Evolutionary conservation across 2,888 invertebrate species (phyloP).

Genomic region (Drosophila atroscutellata): DNA sequence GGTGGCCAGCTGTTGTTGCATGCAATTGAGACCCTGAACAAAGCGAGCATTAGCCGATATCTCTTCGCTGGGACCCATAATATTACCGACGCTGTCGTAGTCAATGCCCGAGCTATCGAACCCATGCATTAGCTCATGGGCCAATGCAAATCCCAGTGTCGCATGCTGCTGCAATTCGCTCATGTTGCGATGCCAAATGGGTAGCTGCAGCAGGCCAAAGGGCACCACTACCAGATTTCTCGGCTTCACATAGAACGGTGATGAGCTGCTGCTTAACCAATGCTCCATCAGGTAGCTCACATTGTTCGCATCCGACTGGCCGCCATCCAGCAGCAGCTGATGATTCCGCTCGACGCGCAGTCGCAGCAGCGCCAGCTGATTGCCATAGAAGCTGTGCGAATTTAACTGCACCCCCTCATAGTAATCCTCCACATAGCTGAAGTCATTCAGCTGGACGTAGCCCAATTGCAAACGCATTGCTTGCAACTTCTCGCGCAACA

Average conservation of each 20-base stretch:
- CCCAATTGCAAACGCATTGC: slow-evolving; percentile 80
- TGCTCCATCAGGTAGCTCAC: slow-evolving; percentile 64
- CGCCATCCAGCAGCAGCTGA: slow-evolving; percentile 44
- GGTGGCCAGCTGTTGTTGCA: slow-evolving; percentile 79
- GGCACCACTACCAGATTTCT: slow-evolving; percentile 81
- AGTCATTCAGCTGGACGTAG: slow-evolving; percentile 73
- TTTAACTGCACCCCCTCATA: slow-evolving; percentile 68
- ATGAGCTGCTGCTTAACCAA: slow-evolving; percentile 78
- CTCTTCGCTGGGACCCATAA: slow-evolving; percentile 82
- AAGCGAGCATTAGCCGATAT: slow-evolving; percentile 75
- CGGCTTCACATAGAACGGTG: slow-evolving; percentile 80
- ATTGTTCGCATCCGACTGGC: slow-evolving; percentile 41
- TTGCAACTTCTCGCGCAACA: slow-evolving; percentile 72
- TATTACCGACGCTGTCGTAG: slow-evolving; percentile 81
- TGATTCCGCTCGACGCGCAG: slow-evolving; percentile 70
- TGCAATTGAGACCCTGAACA: slow-evolving; percentile 73
- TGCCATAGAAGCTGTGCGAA: slow-evolving; percentile 77
- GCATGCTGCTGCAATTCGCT: slow-evolving; percentile 76
- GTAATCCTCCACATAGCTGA: slow-evolving; percentile 68
- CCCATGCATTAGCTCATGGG: slow-evolving; percentile 82
- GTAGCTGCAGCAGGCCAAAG: slow-evolving; percentile 77
- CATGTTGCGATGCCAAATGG: slow-evolving; percentile 76
- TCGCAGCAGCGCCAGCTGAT: slow-evolving; percentile 76
- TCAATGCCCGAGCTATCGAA: slow-evolving; percentile 82
- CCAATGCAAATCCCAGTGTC: slow-evolving; percentile 78